Conservation (phyloP, 2,888 invertebrate species). For the Drosophila heteroneura region DNA sequence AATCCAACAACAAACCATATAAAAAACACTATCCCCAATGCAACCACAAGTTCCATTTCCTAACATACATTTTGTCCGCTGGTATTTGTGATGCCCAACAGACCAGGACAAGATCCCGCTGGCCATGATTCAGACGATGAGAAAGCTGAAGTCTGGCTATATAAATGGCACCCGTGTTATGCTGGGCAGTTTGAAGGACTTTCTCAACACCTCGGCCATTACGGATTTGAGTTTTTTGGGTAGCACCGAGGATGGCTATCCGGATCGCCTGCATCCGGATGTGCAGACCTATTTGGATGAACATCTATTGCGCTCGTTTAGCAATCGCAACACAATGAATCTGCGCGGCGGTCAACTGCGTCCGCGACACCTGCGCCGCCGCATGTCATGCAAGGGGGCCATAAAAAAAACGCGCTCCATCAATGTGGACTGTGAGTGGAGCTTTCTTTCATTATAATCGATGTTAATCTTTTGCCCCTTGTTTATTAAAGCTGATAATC, state of each 20-base stretch:
- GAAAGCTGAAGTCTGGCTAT: slow-evolving; percentile 98
- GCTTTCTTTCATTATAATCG: background rate
- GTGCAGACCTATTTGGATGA: slow-evolving; percentile 95
- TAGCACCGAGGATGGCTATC: slow-evolving; percentile 96
- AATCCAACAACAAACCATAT: slow-evolving; percentile 2
- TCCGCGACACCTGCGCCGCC: slow-evolving; percentile 88
- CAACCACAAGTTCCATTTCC: background rate
- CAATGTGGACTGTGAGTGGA: slow-evolving; percentile 92
- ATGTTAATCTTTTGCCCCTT: background rate
- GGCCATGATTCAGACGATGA: slow-evolving; percentile 98
- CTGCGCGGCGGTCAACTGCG: slow-evolving; percentile 86
- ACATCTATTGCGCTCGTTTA: slow-evolving; percentile 92
- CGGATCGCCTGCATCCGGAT: slow-evolving; percentile 93
- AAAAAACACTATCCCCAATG: background rate
- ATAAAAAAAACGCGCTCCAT: slow-evolving; percentile 97
- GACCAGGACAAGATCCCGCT: slow-evolving; percentile 96
- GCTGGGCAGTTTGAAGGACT: slow-evolving; percentile 97
- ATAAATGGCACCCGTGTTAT: slow-evolving; percentile 99
- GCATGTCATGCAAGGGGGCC: slow-evolving; percentile 96
- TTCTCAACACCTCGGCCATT: slow-evolving; percentile 98
- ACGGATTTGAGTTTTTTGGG: slow-evolving; percentile 98
- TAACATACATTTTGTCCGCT: slow-evolving; percentile 4
- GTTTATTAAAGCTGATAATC: slow-evolving; percentile 88
- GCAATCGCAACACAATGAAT: slow-evolving; percentile 89
- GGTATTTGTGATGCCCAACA: slow-evolving; percentile 79